These are phyloP conservation scores for Heterocephalus glaber DNA, from an alignment of 2,113 vertebrate genomes.

Conservation along the genomic window DNA sequence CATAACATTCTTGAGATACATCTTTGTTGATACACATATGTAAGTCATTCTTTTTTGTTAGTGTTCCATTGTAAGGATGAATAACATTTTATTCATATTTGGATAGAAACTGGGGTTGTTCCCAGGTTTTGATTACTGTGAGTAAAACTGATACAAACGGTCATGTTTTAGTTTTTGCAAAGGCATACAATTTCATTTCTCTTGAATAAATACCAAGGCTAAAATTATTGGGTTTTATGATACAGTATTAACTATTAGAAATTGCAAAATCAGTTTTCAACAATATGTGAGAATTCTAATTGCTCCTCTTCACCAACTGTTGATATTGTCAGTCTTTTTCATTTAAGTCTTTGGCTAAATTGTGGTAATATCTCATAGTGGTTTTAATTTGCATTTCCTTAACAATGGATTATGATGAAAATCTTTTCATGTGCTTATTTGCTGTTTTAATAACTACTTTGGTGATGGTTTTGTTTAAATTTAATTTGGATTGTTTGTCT, in stretches of 20 bases:
- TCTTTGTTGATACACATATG: background rate
- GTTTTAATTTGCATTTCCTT: slow-evolving; percentile 39
- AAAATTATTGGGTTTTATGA: background rate
- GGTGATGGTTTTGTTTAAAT: slow-evolving; percentile 24
- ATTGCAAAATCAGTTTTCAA: background rate
- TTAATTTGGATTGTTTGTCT: background rate
- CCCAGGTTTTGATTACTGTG: slow-evolving; percentile 13
- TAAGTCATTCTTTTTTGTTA: slow-evolving; percentile 24
- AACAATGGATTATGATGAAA: background rate
- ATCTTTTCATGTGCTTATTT: background rate
- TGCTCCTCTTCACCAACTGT: background rate
- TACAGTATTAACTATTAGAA: slow-evolving; percentile 18
- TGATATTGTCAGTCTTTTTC: slow-evolving; percentile 1
- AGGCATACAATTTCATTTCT: background rate
- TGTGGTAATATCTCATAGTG: background rate
- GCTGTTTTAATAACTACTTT: background rate
- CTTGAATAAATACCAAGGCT: background rate
- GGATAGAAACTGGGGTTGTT: background rate
- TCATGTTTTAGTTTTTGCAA: slow-evolving; percentile 16
- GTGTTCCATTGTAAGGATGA: background rate
- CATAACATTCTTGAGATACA: background rate
- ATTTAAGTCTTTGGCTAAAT: background rate
- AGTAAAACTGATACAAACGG: background rate
- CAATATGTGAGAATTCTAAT: background rate
- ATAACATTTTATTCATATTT: background rate